These are phyloP conservation scores for Poeciliopsis gracilis DNA, from an alignment of 2,797 vertebrate genomes.

Conservation along the genomic window DNA sequence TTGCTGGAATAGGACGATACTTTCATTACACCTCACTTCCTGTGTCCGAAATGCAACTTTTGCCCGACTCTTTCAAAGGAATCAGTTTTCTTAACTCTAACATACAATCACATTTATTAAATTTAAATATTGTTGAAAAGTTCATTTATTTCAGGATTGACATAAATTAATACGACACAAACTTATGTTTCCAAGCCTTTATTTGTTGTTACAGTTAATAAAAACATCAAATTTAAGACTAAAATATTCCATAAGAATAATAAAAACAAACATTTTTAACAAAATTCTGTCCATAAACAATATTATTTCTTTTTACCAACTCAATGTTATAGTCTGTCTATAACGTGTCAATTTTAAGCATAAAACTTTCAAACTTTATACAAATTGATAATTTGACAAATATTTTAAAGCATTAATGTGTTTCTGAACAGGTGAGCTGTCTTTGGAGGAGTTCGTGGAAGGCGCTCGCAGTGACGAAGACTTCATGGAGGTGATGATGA, in stretches of 20 bases:
- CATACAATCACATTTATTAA: background rate
- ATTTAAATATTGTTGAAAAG: background rate
- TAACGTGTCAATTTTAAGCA: background rate
- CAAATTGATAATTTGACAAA: no score
- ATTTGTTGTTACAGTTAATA: background rate
- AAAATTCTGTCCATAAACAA: background rate
- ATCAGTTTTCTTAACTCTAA: background rate
- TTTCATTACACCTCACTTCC: background rate
- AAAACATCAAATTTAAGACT: background rate
- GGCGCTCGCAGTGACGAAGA: slow-evolving; percentile 87
- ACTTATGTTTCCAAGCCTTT: background rate
- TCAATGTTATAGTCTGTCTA: background rate
- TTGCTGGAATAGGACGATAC: background rate
- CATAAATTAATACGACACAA: background rate
- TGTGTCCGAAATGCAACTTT: background rate
- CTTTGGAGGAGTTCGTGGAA: slow-evolving; percentile 90
- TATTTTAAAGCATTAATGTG: background rate
- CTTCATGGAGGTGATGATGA: slow-evolving; percentile 94
- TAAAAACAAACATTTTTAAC: background rate
- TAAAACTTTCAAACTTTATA: background rate
- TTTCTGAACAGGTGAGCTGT: slow-evolving; percentile 84
- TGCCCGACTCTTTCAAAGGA: background rate
- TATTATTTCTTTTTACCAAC: background rate
- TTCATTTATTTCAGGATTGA: background rate
- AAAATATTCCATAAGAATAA: background rate